A percentile compares a stretch with the other conserved stretches of the same genome.
phyloP scores from a whole-genome alignment of 2,113 vertebrate species.

The Grallaria varia region DNA sequence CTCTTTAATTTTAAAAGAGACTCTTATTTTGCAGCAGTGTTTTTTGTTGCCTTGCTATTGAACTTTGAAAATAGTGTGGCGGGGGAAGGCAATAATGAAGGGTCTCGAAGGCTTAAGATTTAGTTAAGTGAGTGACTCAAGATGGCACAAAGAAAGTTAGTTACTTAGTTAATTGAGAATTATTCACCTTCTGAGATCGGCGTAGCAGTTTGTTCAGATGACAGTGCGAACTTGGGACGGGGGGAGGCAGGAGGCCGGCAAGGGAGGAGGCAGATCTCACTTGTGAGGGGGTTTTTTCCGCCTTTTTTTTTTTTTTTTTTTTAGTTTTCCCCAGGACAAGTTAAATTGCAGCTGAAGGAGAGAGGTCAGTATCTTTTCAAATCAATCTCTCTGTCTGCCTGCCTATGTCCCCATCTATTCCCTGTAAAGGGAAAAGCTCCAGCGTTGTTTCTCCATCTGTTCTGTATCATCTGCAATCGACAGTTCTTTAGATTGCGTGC shows the following conservation, averaged over 20 bases:
- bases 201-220: constrained; percentile 33
- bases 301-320: not conserved
- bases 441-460: constrained; percentile 44
- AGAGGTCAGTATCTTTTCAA: constrained; percentile 50
- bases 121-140: constrained; percentile 52
- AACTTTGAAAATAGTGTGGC: constrained; percentile 64
- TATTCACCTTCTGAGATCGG: constrained; percentile 55
- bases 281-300: not conserved
- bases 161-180: constrained; percentile 60
- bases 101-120: constrained; percentile 52
- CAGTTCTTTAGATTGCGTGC: constrained; percentile 37
- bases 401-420: constrained; percentile 18
- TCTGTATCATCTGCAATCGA: constrained; percentile 38
- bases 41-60: constrained; percentile 56
- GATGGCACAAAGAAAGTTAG: constrained; percentile 43
- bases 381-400: constrained; percentile 29
- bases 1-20: constrained; percentile 59
- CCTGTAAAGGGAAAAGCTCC: constrained; percentile 20
- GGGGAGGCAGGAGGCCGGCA: not conserved
- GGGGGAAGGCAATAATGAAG: constrained; percentile 49
- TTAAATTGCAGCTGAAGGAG: constrained; percentile 53
- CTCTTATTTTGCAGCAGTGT: constrained; percentile 74
- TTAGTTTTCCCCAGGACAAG: not conserved
- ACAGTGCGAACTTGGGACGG: constrained; percentile 9
- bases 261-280: not conserved